phyloP scores from a whole-genome alignment of 1,140 invertebrate genomes.

The Psilanteris sp. region DNA sequence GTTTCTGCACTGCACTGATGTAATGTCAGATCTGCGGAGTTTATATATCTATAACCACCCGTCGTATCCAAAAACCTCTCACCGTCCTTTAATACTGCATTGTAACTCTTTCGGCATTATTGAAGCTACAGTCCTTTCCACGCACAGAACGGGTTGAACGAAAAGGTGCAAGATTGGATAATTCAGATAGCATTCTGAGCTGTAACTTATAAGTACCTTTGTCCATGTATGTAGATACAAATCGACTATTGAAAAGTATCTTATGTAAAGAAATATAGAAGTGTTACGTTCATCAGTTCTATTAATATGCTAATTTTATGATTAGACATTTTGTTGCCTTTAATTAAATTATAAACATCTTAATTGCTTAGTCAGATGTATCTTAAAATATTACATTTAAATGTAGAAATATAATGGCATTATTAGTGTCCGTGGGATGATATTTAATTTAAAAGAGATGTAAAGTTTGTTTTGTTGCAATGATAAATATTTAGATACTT shows the following conservation, averaged over 20 bases:
- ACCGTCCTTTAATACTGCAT: constrained; percentile 60
- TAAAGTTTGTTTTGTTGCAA: too few relatives aligned
- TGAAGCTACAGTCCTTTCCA: constrained; percentile 43
- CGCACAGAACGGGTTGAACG: constrained; percentile 35
- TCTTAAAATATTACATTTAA: too few relatives aligned
- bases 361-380: too few relatives aligned
- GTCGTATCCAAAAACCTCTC: constrained; percentile 59
- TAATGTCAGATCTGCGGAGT: constrained; percentile 48
- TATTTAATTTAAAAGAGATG: too few relatives aligned
- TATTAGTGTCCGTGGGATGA: too few relatives aligned
- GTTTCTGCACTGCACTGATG: constrained; percentile 57
- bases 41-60: constrained; percentile 60
- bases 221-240: constrained; percentile 9
- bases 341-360: too few relatives aligned
- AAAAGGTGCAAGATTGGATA: constrained; percentile 50
- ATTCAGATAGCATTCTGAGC: constrained; percentile 12
- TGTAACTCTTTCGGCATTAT: constrained; percentile 60
- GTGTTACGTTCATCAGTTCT: not conserved
- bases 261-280: constrained; percentile 8
- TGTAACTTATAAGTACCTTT: constrained; percentile 32
- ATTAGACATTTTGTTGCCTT: too few relatives aligned
- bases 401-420: too few relatives aligned
- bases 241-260: constrained; percentile 6
- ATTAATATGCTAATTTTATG: not conserved
- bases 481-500: too few relatives aligned